Conservation (phyloP, 2,113 vertebrate genomes). For the Chrysochloris asiatica region DNA sequence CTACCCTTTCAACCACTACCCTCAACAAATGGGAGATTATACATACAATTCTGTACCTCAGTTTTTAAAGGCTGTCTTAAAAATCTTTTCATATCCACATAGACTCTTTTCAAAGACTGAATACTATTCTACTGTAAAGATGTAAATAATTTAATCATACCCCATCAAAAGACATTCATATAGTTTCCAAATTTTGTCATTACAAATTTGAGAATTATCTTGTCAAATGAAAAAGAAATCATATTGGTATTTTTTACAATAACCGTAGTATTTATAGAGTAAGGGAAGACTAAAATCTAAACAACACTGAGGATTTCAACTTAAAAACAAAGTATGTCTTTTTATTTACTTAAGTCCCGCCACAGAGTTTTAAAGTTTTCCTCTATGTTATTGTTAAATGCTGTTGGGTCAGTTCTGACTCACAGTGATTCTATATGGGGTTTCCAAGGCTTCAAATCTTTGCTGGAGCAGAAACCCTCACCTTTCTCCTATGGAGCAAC, state of each 20-base stretch:
- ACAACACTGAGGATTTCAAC: neutral
- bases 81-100: neutral
- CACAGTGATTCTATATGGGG: too few species aligned
- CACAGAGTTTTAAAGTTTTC: neutral
- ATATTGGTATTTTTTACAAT: neutral
- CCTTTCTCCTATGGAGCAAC: too few species aligned
- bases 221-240: neutral
- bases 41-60: neutral
- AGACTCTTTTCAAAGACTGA: neutral
- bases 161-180: neutral
- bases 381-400: too few species aligned
- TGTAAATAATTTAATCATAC: neutral
- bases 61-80: neutral
- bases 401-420: too few species aligned
- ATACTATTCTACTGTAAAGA: neutral
- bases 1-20: neutral
- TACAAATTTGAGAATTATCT: neutral
- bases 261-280: neutral
- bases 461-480: too few species aligned
- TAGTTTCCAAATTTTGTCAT: neutral
- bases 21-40: neutral
- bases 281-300: conserved; percentile 7
- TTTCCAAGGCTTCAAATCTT: too few species aligned
- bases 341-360: neutral
- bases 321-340: neutral